Evolutionary conservation across 2,888 invertebrate genomes (phyloP).

Genomic region (Ceraclea dissimilis): DNA sequence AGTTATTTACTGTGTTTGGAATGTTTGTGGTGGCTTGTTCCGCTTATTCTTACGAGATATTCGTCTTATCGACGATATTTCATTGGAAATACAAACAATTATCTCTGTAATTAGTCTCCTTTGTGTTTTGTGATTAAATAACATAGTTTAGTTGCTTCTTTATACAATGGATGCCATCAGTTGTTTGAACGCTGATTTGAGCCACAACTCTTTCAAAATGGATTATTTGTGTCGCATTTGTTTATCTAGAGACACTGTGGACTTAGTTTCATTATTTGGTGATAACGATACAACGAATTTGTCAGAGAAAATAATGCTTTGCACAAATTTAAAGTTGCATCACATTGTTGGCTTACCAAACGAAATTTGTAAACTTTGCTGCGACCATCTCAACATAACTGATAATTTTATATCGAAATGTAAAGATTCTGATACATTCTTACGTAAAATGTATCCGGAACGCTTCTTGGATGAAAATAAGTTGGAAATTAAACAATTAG

Average conservation of each 20-base stretch:
- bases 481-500: neutral
- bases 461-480: neutral
- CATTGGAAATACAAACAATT: too few relatives aligned
- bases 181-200: too few relatives aligned
- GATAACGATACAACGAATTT: neutral
- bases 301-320: slow-evolving; percentile 33
- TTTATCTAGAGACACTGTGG: slow-evolving; percentile 7
- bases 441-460: slow-evolving; percentile 21
- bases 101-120: too few relatives aligned
- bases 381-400: slow-evolving; percentile 3
- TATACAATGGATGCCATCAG: too few relatives aligned
- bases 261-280: slow-evolving; percentile 8
- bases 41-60: too few relatives aligned
- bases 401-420: slow-evolving; percentile 31
- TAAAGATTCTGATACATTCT: slow-evolving; percentile 33
- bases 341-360: slow-evolving; percentile 32
- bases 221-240: slow-evolving; percentile 19
- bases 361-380: slow-evolving; percentile 27
- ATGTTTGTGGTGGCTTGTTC: too few relatives aligned
- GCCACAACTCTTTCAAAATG: too few relatives aligned
- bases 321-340: slow-evolving; percentile 35
- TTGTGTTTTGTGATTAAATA: too few relatives aligned
- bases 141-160: too few relatives aligned
- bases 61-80: too few relatives aligned
- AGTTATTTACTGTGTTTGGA: too few relatives aligned